Base-by-base conservation (phyloP, 2,113 vertebrate species). In the Amphiprion percula region DNA sequence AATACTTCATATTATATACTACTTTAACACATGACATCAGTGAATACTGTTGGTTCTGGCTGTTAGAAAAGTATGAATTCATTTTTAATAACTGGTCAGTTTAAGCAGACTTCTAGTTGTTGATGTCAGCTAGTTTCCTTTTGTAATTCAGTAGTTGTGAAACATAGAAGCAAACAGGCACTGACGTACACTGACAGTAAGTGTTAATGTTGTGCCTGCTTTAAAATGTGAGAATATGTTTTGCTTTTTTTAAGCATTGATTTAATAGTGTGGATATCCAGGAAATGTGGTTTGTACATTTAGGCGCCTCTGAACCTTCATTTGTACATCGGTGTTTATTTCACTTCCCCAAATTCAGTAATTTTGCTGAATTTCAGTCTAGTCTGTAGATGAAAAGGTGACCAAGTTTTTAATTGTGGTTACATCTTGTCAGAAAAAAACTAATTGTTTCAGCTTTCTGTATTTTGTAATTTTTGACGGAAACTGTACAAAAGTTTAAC, bases 291-390 rank as follows among this genome's bases (percentile, higher is more conserved):
- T 15, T 23, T 33, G 23, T 28, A 10, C 23, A 77, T 67, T 55
- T 39, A 53, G 19, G 44, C 4, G n/a, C 41, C 17, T n/a, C 61
- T 30, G 50, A 41, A 37, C 3, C 56, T 80, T 66, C 58, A 82
- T 85, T 68, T 84, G 53, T 54, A 24, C 66, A 49, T 77, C 12
- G 6, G 47, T 64, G 52, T 47, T 61, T 44, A n/a, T 88, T 65
- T 84, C 78, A 80, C 83, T 88, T 90, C 86, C 72, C 21, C n/a
- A 71, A 59, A 74, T 52, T 17, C 4, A 64, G 17, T 7, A 82
- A 63, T 69, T 66, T 68, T 21, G 54, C 53, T 81, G 44, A 46
- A 74, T 63, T 49, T 41, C 46, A 79, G 47, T 52, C 49, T 46
- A 28, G 61, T 26, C 10, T 55, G 15, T 11, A 16, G 41, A 30